phyloP scores from a whole-genome alignment of 2,888 invertebrate genomes.

The Furcula furcula region DNA sequence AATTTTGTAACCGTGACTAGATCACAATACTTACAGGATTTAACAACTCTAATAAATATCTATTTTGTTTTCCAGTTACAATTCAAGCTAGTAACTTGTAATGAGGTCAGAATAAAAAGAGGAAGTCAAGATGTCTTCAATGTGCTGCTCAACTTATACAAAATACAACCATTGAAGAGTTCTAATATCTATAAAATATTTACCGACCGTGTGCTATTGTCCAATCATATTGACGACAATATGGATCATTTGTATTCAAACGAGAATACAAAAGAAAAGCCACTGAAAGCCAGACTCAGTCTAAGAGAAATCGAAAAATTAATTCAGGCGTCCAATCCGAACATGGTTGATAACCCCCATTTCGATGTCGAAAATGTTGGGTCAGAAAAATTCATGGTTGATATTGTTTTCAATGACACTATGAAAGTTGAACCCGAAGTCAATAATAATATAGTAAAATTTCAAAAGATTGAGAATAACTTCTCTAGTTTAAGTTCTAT shows the following conservation, averaged over 20 bases:
- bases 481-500: constrained; percentile 15
- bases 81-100: neutral
- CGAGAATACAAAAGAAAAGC: constrained; percentile 45
- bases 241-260: constrained; percentile 46
- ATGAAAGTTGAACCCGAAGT: constrained; percentile 5
- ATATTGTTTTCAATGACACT: constrained; percentile 14
- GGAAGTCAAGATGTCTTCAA: constrained; percentile 45
- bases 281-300: neutral
- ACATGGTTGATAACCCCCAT: constrained; percentile 14
- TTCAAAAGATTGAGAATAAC: constrained; percentile 1
- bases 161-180: constrained; percentile 56
- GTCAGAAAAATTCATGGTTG: constrained; percentile 32
- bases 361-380: constrained; percentile 27
- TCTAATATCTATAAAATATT: constrained; percentile 55
- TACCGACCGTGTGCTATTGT: constrained; percentile 43
- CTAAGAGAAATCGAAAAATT: constrained; percentile 40
- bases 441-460: neutral
- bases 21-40: too few relatives aligned
- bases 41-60: too few relatives aligned
- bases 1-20: too few relatives aligned
- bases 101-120: constrained; percentile 11
- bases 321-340: constrained; percentile 28
- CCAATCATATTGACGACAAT: neutral
- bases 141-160: constrained; percentile 53
- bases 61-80: constrained; percentile 14